Conservation (phyloP, 2,888 invertebrate genomes). For the Brachypterus glaber region DNA sequence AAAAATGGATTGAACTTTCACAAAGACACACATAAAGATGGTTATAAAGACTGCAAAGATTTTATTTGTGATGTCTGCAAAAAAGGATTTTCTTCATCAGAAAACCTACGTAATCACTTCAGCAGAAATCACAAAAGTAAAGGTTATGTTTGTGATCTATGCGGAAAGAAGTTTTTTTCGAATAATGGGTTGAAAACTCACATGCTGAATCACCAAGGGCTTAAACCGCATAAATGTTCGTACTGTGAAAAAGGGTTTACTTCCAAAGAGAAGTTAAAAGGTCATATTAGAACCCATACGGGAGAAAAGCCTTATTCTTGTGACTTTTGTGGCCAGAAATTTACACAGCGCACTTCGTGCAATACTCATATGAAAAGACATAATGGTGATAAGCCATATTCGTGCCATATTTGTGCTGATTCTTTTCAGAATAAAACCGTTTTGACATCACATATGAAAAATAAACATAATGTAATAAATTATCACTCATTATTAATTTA, state of each 20-base stretch:
- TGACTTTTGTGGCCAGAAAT: slow-evolving; percentile 15
- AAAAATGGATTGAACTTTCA: slow-evolving; percentile 7
- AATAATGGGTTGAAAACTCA: slow-evolving; percentile 32
- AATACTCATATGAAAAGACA: slow-evolving; percentile 34
- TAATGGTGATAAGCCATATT: slow-evolving; percentile 35
- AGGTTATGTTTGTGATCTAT: slow-evolving; percentile 24
- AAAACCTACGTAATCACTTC: no score
- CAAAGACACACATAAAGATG: slow-evolving; percentile 10
- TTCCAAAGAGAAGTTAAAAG: not conserved
- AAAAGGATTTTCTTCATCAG: no score
- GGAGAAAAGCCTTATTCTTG: slow-evolving; percentile 15
- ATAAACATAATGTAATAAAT: no score
- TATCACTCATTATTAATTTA: no score
- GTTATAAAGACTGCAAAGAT: slow-evolving; percentile 8
- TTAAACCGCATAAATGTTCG: slow-evolving; percentile 31
- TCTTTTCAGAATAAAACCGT: slow-evolving; percentile 22
- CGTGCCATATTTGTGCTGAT: slow-evolving; percentile 23
- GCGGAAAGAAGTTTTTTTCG: slow-evolving; percentile 24
- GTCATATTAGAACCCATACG: not conserved
- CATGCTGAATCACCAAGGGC: slow-evolving; percentile 36
- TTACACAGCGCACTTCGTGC: slow-evolving; percentile 21
- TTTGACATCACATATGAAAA: slow-evolving; percentile 19
- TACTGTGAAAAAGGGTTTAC: slow-evolving; percentile 30
- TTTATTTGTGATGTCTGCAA: no score
- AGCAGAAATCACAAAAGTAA: no score